Conservation (phyloP, 2,113 vertebrate species). For the Dendropsophus ebraccatus region DNA sequence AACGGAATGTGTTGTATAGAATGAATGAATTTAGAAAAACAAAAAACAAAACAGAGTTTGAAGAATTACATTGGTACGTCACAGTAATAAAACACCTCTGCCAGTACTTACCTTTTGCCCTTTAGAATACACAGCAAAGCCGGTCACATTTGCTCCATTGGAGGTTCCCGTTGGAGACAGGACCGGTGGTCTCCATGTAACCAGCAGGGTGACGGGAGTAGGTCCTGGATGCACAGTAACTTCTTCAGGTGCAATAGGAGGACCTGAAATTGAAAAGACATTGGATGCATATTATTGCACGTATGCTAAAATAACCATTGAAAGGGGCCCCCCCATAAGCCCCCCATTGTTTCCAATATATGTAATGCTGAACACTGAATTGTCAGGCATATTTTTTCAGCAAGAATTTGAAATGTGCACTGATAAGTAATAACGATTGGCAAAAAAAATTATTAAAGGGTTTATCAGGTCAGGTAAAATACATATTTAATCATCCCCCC, state of each 20-base stretch:
- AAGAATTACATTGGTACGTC: neutral
- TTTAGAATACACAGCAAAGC: constrained; percentile 91
- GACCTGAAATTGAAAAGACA: constrained; percentile 73
- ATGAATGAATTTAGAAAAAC: neutral
- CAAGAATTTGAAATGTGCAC: no score
- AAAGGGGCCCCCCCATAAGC: no score
- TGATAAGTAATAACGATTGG: no score
- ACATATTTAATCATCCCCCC: no score
- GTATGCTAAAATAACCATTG: no score
- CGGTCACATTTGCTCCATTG: constrained; percentile 89
- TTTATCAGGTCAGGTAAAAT: no score
- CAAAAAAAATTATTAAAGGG: no score
- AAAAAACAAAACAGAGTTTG: no score
- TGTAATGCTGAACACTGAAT: no score
- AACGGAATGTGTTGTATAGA: neutral
- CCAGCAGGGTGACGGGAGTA: constrained; percentile 79
- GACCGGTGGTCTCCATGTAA: constrained; percentile 88
- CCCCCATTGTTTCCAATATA: no score
- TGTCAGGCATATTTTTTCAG: no score
- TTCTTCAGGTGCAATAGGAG: constrained; percentile 90
- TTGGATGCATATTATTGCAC: neutral
- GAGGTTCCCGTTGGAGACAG: constrained; percentile 89
- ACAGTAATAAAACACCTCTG: no score
- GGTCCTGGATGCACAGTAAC: constrained; percentile 83
- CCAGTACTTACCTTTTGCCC: constrained; percentile 86